phyloP scores from a whole-genome alignment of 1,140 invertebrate genomes.

The Idris sp. region DNA sequence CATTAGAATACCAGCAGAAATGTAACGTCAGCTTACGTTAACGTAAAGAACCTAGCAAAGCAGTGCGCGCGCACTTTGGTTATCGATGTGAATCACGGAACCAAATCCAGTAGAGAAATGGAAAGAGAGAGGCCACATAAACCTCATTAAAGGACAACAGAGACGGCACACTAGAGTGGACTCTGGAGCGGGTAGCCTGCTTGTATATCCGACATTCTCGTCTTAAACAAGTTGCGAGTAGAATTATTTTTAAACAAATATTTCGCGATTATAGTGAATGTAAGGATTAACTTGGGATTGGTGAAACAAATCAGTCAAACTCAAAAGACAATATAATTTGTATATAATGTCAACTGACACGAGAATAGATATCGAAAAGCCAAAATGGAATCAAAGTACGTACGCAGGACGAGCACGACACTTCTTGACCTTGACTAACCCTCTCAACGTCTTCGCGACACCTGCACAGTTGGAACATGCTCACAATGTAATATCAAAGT shows the following conservation, averaged over 20 bases:
- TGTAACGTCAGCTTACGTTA: slow-evolving; percentile 52
- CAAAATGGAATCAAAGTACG: slow-evolving; percentile 91
- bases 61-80: slow-evolving; percentile 58
- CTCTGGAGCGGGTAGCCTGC: slow-evolving; percentile 42
- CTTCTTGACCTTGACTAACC: slow-evolving; percentile 94
- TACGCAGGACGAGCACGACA: slow-evolving; percentile 92
- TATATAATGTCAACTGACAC: slow-evolving; percentile 27
- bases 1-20: slow-evolving; percentile 29
- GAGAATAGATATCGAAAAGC: slow-evolving; percentile 87
- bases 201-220: slow-evolving; percentile 36
- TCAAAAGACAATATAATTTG: too few relatives aligned
- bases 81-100: slow-evolving; percentile 53
- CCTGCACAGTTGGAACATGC: slow-evolving; percentile 85
- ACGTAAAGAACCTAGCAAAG: slow-evolving; percentile 32
- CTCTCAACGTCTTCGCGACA: slow-evolving; percentile 88
- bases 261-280: too few relatives aligned
- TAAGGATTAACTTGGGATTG: neutral
- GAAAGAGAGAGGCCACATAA: slow-evolving; percentile 31
- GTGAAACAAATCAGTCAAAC: slow-evolving; percentile 17
- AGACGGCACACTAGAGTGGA: slow-evolving; percentile 30
- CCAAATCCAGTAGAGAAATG: slow-evolving; percentile 36
- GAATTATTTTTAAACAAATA: too few relatives aligned
- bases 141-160: slow-evolving; percentile 18
- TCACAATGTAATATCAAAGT: slow-evolving; percentile 84
- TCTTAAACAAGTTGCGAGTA: too few relatives aligned